phyloP scores from a whole-genome alignment of 2,113 vertebrate species.

The Tonatia bakeri region DNA sequence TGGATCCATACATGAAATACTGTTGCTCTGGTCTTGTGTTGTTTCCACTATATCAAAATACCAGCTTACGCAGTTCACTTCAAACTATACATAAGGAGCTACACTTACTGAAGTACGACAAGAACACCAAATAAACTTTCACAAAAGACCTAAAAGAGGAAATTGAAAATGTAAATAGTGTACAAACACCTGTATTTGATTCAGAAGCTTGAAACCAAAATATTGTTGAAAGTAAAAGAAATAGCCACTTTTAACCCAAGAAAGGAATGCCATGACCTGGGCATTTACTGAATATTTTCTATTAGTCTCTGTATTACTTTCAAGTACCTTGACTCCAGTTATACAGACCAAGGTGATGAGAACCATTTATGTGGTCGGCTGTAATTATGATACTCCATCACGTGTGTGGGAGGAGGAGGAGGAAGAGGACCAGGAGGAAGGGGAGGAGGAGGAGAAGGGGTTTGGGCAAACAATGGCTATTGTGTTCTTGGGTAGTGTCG shows the following conservation, averaged over 20 bases:
- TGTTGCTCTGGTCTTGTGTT: neutral
- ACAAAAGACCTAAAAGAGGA: neutral
- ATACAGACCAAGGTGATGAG: neutral
- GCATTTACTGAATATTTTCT: neutral
- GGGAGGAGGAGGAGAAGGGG: neutral
- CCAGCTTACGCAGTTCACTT: neutral
- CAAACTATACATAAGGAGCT: neutral
- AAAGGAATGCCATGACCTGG: neutral
- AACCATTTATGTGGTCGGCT: neutral
- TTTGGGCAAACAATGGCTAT: neutral
- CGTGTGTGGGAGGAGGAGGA: neutral
- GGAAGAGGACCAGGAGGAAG: neutral
- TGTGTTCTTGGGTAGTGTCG: neutral
- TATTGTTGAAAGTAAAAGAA: conserved; percentile 12
- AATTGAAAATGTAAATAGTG: neutral
- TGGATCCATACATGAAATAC: neutral
- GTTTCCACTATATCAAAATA: neutral
- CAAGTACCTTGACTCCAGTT: neutral
- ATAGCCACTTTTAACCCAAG: neutral
- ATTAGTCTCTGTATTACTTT: neutral
- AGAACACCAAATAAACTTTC: neutral
- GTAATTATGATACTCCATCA: neutral
- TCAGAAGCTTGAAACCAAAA: neutral
- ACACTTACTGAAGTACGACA: neutral
- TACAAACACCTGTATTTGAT: neutral